A percentile compares a stretch with the other conserved stretches of the same genome.
Conservation (phyloP, 2,797 vertebrate species). For the Crenuchus spilurus region DNA sequence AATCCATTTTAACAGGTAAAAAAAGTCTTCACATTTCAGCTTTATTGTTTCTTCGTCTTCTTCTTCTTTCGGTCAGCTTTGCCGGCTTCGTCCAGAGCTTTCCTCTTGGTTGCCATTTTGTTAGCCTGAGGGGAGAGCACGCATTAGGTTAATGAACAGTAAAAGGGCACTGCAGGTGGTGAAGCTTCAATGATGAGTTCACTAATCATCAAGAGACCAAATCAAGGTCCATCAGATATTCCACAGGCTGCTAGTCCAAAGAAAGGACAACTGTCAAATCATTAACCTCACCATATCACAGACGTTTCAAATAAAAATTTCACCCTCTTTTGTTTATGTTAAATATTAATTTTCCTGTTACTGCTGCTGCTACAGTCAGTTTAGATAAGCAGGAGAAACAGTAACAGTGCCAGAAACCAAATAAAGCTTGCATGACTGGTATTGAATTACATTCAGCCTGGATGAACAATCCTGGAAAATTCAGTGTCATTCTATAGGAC, state of each 20-base stretch:
- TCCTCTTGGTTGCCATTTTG: slow-evolving; percentile 92
- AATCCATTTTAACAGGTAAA: slow-evolving; percentile 40
- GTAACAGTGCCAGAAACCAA: too few relatives aligned
- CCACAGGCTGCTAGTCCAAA: slow-evolving; percentile 16
- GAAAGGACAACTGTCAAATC: not conserved
- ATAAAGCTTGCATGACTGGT: too few relatives aligned
- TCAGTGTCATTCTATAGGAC: too few relatives aligned
- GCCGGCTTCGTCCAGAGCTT: slow-evolving; percentile 84
- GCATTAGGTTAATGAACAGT: slow-evolving; percentile 55
- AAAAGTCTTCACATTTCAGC: slow-evolving; percentile 29
- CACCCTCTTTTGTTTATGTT: not conserved
- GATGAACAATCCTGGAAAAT: too few relatives aligned
- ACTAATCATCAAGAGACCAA: slow-evolving; percentile 45
- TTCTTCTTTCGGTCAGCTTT: slow-evolving; percentile 88
- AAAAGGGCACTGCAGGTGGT: slow-evolving; percentile 8
- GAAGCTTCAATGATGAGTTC: slow-evolving; percentile 12
- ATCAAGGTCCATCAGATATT: slow-evolving; percentile 14
- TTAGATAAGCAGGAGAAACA: not conserved
- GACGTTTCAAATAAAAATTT: too few relatives aligned
- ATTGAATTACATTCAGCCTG: too few relatives aligned
- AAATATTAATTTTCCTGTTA: not conserved
- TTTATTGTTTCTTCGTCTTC: slow-evolving; percentile 67
- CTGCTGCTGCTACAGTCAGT: not conserved
- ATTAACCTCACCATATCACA: slow-evolving; percentile 37
- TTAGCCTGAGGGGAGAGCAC: slow-evolving; percentile 81